These are phyloP conservation scores for Cygnus atratus DNA, from an alignment of 2,113 vertebrate species.

Conservation along the genomic window DNA sequence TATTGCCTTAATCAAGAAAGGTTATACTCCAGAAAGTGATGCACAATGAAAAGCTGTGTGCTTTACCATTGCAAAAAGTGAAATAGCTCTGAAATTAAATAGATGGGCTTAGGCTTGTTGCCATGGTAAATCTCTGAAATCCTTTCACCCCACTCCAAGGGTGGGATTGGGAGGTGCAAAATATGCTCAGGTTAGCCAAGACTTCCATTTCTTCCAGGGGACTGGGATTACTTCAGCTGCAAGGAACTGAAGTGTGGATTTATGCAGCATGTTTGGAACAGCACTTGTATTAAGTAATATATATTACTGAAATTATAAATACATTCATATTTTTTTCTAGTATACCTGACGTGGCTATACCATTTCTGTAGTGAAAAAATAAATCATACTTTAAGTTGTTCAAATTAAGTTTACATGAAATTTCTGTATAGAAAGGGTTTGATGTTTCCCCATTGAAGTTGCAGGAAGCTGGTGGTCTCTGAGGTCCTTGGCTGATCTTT, in stretches of 20 bases:
- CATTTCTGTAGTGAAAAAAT: background rate
- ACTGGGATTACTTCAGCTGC: constrained; percentile 18
- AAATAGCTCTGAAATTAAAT: background rate
- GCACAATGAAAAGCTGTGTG: background rate
- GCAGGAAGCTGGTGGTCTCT: background rate
- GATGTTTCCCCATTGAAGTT: background rate
- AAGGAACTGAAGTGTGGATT: background rate
- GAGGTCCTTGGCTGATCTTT: background rate
- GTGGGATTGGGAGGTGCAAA: constrained; percentile 37
- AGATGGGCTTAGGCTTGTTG: background rate
- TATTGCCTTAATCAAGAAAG: background rate
- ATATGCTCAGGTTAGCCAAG: background rate
- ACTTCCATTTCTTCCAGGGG: constrained; percentile 4
- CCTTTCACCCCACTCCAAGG: constrained; percentile 33
- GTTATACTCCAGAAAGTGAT: background rate
- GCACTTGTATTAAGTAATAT: constrained; percentile 14
- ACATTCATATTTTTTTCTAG: background rate
- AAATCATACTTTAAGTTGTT: accelerated
- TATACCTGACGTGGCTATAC: background rate
- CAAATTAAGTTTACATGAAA: background rate
- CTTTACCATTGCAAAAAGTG: background rate
- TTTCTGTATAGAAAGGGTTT: background rate
- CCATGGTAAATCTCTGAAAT: constrained; percentile 45
- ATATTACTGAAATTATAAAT: background rate
- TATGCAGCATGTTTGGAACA: constrained; percentile 42